A percentile compares a stretch with the other conserved stretches of the same genome.
Evolutionary conservation across 2,888 invertebrate genomes (phyloP).

Genomic region (Kuschelorhynchus macadamiae): DNA sequence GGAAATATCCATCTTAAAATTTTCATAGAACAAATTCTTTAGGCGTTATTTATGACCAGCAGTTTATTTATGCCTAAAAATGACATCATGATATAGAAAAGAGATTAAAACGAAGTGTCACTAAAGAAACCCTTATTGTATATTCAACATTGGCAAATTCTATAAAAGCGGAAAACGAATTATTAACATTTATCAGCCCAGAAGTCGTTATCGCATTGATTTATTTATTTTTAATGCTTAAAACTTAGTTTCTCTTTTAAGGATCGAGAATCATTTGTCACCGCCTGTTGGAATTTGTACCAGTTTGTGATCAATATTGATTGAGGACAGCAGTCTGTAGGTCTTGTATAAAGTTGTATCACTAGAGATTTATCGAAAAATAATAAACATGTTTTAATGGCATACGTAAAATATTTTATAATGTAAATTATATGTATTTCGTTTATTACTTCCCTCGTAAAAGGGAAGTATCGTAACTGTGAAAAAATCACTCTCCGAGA

Average conservation of each 20-base stretch:
- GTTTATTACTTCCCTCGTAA: no score
- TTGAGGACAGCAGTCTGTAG: conserved; percentile 33
- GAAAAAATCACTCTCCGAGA: no score
- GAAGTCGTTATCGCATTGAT: conserved; percentile 33
- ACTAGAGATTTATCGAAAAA: conserved; percentile 27
- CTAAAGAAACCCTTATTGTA: conserved; percentile 10
- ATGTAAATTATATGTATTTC: no score
- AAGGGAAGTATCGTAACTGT: no score
- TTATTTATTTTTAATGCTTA: conserved; percentile 45
- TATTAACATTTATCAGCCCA: conserved; percentile 38
- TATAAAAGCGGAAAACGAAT: conserved; percentile 17
- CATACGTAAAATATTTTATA: no score
- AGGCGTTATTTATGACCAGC: no score
- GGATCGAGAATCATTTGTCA: conserved; percentile 42
- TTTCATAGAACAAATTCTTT: no score
- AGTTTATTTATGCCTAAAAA: no score
- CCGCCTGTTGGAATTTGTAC: conserved; percentile 44
- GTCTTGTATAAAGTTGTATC: conserved; percentile 41
- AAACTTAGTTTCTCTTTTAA: conserved; percentile 44
- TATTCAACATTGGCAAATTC: conserved; percentile 20
- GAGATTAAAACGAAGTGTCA: no score
- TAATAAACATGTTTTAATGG: conserved; percentile 8
- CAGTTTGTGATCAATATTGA: conserved; percentile 41
- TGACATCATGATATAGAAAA: no score
- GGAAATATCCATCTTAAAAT: no score